Conservation (phyloP, 2,888 invertebrate genomes). For the Cephus spinipes region DNA sequence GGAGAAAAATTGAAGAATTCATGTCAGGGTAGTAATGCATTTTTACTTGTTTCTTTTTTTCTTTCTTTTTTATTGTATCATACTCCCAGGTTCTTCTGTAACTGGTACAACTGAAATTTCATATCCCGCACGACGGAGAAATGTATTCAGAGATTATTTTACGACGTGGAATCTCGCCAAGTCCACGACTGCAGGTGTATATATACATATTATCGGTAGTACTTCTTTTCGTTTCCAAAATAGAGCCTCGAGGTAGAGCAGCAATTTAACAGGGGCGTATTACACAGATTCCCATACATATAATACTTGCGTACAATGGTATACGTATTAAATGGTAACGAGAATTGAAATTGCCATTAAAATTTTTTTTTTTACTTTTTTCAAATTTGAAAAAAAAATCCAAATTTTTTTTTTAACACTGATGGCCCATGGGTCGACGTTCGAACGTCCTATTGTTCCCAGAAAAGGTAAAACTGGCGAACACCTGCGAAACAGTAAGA, state of each 20-base stretch:
- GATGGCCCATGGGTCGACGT: background rate
- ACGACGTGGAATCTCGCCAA: slow-evolving; percentile 24
- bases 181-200: slow-evolving; percentile 6
- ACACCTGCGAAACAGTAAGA: background rate
- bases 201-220: background rate
- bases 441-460: background rate
- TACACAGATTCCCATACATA: background rate
- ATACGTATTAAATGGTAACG: background rate
- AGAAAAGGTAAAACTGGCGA: background rate
- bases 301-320: background rate
- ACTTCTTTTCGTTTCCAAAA: background rate
- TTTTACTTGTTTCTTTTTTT: background rate
- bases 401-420: background rate
- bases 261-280: background rate
- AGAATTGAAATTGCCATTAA: background rate
- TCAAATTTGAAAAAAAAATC: no score
- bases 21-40: background rate
- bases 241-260: background rate
- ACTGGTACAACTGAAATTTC: background rate
- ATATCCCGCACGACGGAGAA: background rate
- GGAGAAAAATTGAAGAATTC: background rate
- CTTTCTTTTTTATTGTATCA: background rate
- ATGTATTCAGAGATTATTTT: slow-evolving; percentile 25
- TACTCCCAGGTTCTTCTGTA: background rate
- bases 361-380: no score